These are phyloP conservation scores for Lasioglossum malachurum DNA, from an alignment of 2,888 invertebrate species.

Conservation along the genomic window DNA sequence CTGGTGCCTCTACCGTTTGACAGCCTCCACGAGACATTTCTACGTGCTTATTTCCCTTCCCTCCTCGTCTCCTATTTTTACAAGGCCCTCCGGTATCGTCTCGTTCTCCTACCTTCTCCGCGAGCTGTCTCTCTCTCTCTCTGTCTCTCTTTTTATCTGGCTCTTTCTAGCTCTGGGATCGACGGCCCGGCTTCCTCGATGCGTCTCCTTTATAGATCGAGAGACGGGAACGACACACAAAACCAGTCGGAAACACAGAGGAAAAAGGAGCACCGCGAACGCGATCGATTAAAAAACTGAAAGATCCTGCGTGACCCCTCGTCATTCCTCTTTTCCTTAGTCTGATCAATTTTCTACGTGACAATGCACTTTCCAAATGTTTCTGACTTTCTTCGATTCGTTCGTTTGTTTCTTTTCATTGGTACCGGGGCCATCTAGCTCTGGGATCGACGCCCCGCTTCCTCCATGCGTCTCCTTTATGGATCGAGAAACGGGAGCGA, in stretches of 20 bases:
- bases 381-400: too few relatives aligned
- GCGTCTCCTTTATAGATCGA: background rate
- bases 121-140: background rate
- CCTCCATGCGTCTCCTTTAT: too few relatives aligned
- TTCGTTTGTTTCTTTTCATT: background rate
- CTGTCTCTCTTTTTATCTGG: too few relatives aligned
- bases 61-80: constrained; percentile 27
- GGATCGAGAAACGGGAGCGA: background rate
- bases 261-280: background rate
- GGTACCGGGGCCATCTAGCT: background rate
- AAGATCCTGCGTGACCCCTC: background rate
- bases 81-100: background rate
- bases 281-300: constrained; percentile 12
- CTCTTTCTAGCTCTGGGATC: background rate
- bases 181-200: background rate
- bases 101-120: background rate
- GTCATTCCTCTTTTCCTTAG: too few relatives aligned
- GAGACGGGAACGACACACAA: background rate
- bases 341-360: too few relatives aligned
- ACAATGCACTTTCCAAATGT: too few relatives aligned
- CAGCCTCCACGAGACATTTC: constrained; percentile 64
- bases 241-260: background rate
- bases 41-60: constrained; percentile 39
- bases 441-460: too few relatives aligned
- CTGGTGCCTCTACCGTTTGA: constrained; percentile 62